Base-by-base conservation (phyloP, 2,888 invertebrate genomes). In the Axea sp. region DNA sequence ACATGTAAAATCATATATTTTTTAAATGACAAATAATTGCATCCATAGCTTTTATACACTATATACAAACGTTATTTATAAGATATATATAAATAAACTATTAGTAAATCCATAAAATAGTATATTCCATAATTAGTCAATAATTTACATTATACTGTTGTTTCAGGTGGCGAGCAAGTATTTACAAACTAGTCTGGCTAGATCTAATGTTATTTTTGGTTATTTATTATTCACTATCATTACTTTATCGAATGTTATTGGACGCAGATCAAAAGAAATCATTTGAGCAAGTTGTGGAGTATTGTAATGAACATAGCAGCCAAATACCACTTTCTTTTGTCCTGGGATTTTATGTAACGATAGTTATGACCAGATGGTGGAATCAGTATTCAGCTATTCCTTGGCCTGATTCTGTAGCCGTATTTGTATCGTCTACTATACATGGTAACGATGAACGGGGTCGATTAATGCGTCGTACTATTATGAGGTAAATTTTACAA, bases 181-280 rank as follows among this genome's bases (percentile, higher is more conserved):
- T 97, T 82, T 97, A 97, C 91, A 97, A 97, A 88, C 89, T 97
- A 78, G 94, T 97, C 73, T 97, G 96, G 96, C 90, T 95, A 78
- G 97, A 97, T 87, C 90, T 97, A 53, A 84, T 95, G 17, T 90
- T 95, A 51, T 97, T 96, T 86, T 90, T 96, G 72, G 88, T 91
- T 24, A 86, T 94, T 55, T 97, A 96, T 87, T 95, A 96, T 83
- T 82, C 90, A 31, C 90, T 97, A 76, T 96, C 94, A 87, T 87
- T 95, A 75, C 89, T 92, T 1, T 97, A 97, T 88, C 91, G 95
- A 74, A 90, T 93, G 81, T 87, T 90, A 12, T 89, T 97, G 76
- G 89, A 92, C 83, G 90, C 90, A 0, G 84, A 89, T 0, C 92
- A 94, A 68, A 94, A 93, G 89, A 89, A 95, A 86, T 86, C 91